Conservation (phyloP, 2,888 invertebrate species). For the Agrochola circellaris region DNA sequence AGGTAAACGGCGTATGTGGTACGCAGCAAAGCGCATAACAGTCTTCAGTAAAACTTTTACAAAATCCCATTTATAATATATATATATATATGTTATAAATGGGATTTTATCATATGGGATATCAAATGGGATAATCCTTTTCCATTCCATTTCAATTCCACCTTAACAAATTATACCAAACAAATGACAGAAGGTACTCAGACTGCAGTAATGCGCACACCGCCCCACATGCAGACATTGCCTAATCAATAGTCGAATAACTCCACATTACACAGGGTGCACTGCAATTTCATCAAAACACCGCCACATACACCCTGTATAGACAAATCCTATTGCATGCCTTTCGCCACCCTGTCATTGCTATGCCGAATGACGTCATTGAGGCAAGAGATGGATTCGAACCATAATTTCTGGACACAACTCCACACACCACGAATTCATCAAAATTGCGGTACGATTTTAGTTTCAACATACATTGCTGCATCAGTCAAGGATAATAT, state of each 20-base stretch:
- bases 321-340: constrained; percentile 79
- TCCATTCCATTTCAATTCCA: not conserved
- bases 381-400: constrained; percentile 87
- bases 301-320: constrained; percentile 69
- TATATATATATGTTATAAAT: no score
- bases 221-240: constrained; percentile 54
- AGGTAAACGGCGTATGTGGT: constrained; percentile 35
- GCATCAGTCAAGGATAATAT: not conserved
- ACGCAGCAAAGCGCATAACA: not conserved
- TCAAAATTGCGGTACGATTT: constrained; percentile 18
- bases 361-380: constrained; percentile 89
- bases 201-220: constrained; percentile 48
- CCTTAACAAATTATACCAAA: constrained; percentile 26
- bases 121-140: no score
- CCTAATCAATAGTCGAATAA: constrained; percentile 76
- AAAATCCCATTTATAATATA: no score
- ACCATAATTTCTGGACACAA: constrained; percentile 88
- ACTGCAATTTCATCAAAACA: constrained; percentile 73
- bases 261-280: constrained; percentile 70
- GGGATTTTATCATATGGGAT: no score
- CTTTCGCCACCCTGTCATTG: constrained; percentile 88
- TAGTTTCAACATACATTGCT: constrained; percentile 71
- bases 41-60: no score
- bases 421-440: constrained; percentile 67
- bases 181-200: constrained; percentile 54